phyloP scores from a whole-genome alignment of 2,113 vertebrate species.

The Lutjanus erythropterus region DNA sequence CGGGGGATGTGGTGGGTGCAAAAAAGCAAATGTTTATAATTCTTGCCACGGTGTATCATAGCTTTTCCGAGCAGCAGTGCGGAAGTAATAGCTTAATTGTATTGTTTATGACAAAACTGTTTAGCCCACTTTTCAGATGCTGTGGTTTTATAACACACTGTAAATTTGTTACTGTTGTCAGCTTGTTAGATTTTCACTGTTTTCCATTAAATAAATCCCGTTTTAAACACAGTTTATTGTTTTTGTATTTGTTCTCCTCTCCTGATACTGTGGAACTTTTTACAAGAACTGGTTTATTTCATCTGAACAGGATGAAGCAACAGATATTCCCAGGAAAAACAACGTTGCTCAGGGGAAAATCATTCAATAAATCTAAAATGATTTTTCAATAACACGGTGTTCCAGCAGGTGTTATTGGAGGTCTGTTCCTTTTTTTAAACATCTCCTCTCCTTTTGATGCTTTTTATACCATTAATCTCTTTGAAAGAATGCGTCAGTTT shows the following conservation, averaged over 20 bases:
- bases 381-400: background rate
- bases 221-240: slow-evolving; percentile 18
- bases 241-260: slow-evolving; percentile 23
- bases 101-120: slow-evolving; percentile 67
- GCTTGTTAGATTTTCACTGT: slow-evolving; percentile 31
- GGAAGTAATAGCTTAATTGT: slow-evolving; percentile 65
- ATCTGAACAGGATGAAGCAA: background rate
- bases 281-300: slow-evolving; percentile 14
- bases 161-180: slow-evolving; percentile 43
- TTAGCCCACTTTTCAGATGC: slow-evolving; percentile 32
- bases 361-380: slow-evolving; percentile 7
- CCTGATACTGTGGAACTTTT: background rate
- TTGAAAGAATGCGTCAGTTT: slow-evolving; percentile 34
- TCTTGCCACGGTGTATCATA: slow-evolving; percentile 65
- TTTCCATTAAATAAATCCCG: slow-evolving; percentile 11
- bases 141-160: slow-evolving; percentile 56
- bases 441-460: slow-evolving; percentile 34
- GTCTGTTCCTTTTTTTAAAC: background rate
- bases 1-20: background rate
- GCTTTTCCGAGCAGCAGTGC: slow-evolving; percentile 34
- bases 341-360: background rate
- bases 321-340: background rate
- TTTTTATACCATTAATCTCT: slow-evolving; percentile 31
- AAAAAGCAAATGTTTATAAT: slow-evolving; percentile 69
- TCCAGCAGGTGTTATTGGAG: slow-evolving; percentile 7